Conservation (phyloP, 2,113 vertebrate species). For the Leuciscus idus region DNA sequence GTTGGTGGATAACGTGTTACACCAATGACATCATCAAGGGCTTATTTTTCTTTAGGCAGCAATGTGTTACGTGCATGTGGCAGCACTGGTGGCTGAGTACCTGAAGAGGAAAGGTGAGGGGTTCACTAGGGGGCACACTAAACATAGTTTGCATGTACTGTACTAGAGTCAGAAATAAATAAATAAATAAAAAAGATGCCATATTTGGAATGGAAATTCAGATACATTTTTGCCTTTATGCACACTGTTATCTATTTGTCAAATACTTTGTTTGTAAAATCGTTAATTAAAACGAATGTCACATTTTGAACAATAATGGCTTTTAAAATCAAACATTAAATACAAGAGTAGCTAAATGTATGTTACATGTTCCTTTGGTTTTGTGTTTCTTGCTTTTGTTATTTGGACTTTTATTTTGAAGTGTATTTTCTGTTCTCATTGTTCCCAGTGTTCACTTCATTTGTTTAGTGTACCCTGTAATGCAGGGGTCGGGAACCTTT, state of each 20-base stretch:
- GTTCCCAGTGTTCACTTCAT: too few species aligned
- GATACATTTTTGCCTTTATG: not conserved
- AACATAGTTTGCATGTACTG: not conserved
- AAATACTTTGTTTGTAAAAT: not conserved
- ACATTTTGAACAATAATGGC: not conserved
- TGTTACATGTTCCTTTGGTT: too few species aligned
- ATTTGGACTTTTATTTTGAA: too few species aligned
- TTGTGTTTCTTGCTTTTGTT: too few species aligned
- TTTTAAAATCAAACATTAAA: not conserved
- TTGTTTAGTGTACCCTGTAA: too few species aligned
- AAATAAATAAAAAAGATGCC: too few species aligned
- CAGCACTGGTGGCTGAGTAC: constrained; percentile 95
- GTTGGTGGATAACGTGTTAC: not conserved
- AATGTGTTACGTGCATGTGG: constrained; percentile 97
- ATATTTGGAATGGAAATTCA: not conserved
- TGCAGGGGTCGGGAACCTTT: too few species aligned
- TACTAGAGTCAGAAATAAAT: too few species aligned
- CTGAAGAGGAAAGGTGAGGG: constrained; percentile 92
- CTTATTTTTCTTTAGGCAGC: constrained; percentile 81
- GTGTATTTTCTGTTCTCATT: too few species aligned
- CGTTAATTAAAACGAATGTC: not conserved
- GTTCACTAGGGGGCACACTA: constrained; percentile 21
- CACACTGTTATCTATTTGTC: not conserved
- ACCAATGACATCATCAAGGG: not conserved
- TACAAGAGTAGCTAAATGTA: not conserved